A percentile compares a stretch with the other conserved stretches of the same genome.
phyloP scores from a whole-genome alignment of 2,113 vertebrate species.

The Mormyrus iriodes region DNA sequence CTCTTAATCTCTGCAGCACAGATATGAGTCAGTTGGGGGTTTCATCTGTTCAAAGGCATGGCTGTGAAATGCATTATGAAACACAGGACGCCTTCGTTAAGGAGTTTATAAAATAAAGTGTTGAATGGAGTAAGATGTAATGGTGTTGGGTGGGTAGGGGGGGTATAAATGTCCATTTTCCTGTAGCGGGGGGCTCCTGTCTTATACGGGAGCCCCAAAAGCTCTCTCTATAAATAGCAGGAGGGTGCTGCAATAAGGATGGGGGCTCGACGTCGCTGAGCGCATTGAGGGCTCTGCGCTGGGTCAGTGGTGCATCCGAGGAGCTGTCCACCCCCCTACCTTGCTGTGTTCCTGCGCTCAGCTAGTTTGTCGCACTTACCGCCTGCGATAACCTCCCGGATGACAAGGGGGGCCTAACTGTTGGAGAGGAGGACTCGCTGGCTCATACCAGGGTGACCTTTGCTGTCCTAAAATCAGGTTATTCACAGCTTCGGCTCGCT shows the following conservation, averaged over 20 bases:
- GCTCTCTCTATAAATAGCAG: neutral
- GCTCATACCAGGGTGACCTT: neutral
- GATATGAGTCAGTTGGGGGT: neutral
- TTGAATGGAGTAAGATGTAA: neutral
- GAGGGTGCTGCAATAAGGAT: neutral
- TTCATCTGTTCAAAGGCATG: neutral
- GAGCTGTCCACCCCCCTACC: neutral
- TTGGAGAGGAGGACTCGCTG: neutral
- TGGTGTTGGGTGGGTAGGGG: neutral
- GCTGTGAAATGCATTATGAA: neutral
- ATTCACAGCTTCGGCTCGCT: neutral
- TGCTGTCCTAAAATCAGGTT: neutral
- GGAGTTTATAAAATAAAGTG: neutral
- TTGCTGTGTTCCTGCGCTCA: neutral
- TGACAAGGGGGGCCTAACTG: neutral
- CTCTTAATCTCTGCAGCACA: neutral
- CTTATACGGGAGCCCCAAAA: neutral
- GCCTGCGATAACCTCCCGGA: neutral
- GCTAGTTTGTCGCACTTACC: neutral
- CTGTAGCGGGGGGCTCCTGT: neutral
- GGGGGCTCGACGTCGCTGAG: neutral
- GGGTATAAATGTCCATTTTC: neutral
- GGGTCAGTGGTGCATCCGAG: neutral
- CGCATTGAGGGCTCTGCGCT: neutral
- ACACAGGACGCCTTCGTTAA: neutral